These are phyloP conservation scores for Cyanoderma ruficeps DNA, from an alignment of 2,113 vertebrate species.

Conservation along the genomic window DNA sequence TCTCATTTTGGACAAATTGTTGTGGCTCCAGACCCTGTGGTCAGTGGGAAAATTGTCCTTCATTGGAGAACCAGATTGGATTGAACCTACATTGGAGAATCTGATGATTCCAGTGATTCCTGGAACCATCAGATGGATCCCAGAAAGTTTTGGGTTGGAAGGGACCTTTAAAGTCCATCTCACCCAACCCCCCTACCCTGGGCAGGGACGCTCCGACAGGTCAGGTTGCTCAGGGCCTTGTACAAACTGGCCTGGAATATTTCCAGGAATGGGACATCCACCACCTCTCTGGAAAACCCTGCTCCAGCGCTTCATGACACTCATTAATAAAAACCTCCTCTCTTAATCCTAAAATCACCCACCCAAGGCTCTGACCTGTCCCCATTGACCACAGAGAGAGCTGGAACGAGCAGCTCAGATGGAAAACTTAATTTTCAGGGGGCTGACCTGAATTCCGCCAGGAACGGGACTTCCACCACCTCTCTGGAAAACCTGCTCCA, in stretches of 20 bases:
- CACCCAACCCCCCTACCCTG: background rate
- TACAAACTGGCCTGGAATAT: background rate
- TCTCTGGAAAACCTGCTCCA: background rate
- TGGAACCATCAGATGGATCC: rapidly evolving
- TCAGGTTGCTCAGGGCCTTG: background rate
- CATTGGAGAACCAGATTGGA: too few species aligned
- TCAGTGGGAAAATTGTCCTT: background rate
- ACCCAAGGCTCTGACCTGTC: background rate
- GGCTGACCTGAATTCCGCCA: background rate
- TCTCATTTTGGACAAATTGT: background rate
- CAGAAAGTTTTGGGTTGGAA: background rate
- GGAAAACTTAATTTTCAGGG: background rate
- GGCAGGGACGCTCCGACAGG: background rate
- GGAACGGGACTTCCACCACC: background rate
- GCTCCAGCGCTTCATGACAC: background rate
- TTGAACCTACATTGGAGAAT: too few species aligned
- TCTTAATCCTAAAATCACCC: too few species aligned
- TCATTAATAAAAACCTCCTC: rapidly evolving
- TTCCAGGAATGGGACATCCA: background rate
- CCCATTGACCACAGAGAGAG: rapidly evolving
- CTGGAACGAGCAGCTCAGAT: rapidly evolving
- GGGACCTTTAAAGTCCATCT: background rate
- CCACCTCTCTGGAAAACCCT: background rate
- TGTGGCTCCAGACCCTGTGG: background rate
- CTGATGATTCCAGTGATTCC: background rate